Conservation (phyloP, 2,113 vertebrate species). For the Nothobranchius furzeri region DNA sequence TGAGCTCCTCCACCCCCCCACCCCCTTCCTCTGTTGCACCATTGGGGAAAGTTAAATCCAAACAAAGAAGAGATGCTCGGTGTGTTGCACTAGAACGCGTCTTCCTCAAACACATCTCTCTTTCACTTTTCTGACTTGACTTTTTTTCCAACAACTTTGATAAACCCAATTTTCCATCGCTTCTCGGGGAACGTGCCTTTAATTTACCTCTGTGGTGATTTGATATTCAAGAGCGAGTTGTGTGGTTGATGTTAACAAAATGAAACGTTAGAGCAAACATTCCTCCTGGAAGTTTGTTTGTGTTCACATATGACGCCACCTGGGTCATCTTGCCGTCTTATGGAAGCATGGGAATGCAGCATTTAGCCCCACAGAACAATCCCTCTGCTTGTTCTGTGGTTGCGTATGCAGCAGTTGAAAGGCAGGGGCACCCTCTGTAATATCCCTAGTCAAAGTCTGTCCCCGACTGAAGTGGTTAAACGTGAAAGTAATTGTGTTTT, state of each 20-base stretch:
- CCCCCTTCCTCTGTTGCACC: slow-evolving; percentile 73
- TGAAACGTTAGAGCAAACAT: slow-evolving; percentile 45
- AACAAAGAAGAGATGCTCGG: slow-evolving; percentile 77
- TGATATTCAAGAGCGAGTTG: slow-evolving; percentile 46
- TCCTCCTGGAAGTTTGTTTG: slow-evolving; percentile 43
- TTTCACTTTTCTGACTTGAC: slow-evolving; percentile 71
- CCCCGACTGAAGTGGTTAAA: slow-evolving; percentile 78
- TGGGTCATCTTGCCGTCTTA: not conserved
- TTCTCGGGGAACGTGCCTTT: slow-evolving; percentile 57
- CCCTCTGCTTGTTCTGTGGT: slow-evolving; percentile 41
- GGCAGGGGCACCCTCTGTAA: slow-evolving; percentile 25
- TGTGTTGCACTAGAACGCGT: slow-evolving; percentile 65
- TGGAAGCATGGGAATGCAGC: slow-evolving; percentile 12
- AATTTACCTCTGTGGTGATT: slow-evolving; percentile 54
- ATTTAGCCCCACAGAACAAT: slow-evolving; percentile 46
- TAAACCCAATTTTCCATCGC: slow-evolving; percentile 47
- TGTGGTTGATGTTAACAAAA: slow-evolving; percentile 49
- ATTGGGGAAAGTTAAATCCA: slow-evolving; percentile 79
- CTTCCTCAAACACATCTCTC: slow-evolving; percentile 72
- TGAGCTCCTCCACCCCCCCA: slow-evolving; percentile 71
- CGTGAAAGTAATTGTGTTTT: slow-evolving; percentile 82
- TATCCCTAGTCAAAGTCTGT: slow-evolving; percentile 69
- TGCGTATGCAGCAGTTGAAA: slow-evolving; percentile 33
- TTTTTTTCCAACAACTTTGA: slow-evolving; percentile 67
- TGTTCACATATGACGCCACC: slow-evolving; percentile 1